Conservation (phyloP, 2,113 vertebrate species). For the Grus americana region DNA sequence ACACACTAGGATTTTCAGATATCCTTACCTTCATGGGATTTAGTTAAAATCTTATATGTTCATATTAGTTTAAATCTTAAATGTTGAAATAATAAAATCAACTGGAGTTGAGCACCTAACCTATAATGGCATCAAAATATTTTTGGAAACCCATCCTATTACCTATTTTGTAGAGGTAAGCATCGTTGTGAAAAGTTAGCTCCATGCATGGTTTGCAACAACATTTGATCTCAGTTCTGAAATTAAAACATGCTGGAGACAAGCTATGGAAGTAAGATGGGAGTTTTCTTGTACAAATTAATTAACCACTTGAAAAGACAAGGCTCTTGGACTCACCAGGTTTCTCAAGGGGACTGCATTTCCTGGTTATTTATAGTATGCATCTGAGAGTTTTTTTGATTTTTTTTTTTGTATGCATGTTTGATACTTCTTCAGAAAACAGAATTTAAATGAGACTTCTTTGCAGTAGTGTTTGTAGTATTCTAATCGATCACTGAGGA, state of each 20-base stretch:
- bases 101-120: neutral
- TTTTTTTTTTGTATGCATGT: neutral
- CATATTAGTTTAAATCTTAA: neutral
- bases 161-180: neutral
- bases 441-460: constrained; percentile 4
- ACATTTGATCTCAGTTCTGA: neutral
- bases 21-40: neutral
- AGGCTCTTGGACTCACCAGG: neutral
- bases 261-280: neutral
- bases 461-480: neutral
- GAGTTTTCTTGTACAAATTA: neutral
- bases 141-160: neutral
- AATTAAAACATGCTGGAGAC: neutral
- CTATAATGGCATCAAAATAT: neutral
- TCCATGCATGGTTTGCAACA: neutral
- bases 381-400: neutral
- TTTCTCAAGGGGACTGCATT: neutral
- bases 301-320: neutral
- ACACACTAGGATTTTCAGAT: neutral
- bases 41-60: neutral
- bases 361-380: neutral
- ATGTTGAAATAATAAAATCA: neutral
- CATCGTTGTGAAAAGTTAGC: neutral
- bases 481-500: neutral
- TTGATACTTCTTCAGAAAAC: neutral